These are phyloP conservation scores for Tenthredo scrophulariae DNA, from an alignment of 2,888 invertebrate species.

Conservation along the genomic window DNA sequence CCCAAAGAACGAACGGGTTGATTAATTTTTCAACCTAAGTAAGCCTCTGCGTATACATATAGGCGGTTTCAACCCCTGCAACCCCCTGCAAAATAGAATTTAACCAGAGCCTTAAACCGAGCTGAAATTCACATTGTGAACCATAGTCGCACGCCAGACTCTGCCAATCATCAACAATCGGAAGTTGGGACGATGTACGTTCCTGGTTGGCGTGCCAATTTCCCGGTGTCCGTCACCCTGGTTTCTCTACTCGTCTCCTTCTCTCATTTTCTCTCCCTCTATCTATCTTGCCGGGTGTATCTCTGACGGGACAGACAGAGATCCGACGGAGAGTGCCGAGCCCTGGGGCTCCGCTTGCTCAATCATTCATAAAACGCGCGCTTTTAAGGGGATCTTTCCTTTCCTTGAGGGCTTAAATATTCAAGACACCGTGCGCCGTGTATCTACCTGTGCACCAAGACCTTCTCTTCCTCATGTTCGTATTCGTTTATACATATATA, in stretches of 20 bases:
- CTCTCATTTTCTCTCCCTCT: background rate
- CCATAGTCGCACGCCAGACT: constrained; percentile 2
- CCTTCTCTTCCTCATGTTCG: background rate
- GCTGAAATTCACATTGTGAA: background rate
- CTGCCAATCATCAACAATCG: constrained; percentile 38
- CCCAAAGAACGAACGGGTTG: constrained; percentile 58
- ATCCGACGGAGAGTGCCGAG: constrained; percentile 21
- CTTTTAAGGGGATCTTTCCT: constrained; percentile 67
- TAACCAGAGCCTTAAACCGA: background rate
- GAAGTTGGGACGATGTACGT: constrained; percentile 14
- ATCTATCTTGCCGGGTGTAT: constrained; percentile 20
- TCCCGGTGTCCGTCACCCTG: constrained; percentile 36
- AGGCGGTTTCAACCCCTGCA: background rate
- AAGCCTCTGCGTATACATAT: constrained; percentile 43
- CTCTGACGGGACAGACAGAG: constrained; percentile 24
- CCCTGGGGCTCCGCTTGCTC: constrained; percentile 58
- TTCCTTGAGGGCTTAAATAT: constrained; percentile 66
- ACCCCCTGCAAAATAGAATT: background rate
- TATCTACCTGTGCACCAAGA: background rate
- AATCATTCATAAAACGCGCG: constrained; percentile 72
- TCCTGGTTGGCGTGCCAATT: constrained; percentile 34
- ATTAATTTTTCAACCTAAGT: constrained; percentile 71
- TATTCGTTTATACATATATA: background rate
- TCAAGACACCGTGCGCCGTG: constrained; percentile 58
- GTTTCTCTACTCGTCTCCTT: background rate